Conservation (phyloP, 2,797 vertebrate genomes). For the Heteromormyrus szaboi region DNA sequence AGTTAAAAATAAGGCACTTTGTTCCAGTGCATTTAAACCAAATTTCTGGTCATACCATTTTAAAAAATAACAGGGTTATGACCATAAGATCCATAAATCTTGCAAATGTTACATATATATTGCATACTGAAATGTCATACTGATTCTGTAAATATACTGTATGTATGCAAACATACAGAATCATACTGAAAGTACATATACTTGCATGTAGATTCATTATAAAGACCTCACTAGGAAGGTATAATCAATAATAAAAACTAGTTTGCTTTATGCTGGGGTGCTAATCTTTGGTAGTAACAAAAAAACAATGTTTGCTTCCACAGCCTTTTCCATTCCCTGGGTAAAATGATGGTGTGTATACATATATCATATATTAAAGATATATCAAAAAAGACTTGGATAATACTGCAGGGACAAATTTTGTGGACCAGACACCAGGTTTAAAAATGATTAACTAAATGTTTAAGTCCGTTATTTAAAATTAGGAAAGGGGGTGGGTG, state of each 20-base stretch:
- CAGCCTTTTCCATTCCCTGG: not conserved
- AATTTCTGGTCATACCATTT: not conserved
- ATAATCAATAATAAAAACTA: not conserved
- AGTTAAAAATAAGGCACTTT: constrained; percentile 6
- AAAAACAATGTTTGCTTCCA: not conserved
- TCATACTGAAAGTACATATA: not conserved
- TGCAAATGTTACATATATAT: not conserved
- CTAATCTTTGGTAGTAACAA: constrained; percentile 11
- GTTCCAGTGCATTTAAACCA: not conserved
- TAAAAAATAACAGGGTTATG: not conserved
- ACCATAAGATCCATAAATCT: not conserved
- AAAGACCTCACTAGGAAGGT: not conserved
- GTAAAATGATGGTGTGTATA: not conserved
- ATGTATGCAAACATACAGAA: not conserved
- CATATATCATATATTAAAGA: not conserved
- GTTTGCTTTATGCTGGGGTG: too few relatives aligned
- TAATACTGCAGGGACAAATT: not conserved
- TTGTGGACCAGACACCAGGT: too few relatives aligned
- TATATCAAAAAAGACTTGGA: not conserved
- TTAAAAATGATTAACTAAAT: not conserved
- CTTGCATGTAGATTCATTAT: not conserved
- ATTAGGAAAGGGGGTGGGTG: constrained; percentile 20
- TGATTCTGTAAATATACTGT: not conserved
- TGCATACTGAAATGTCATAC: not conserved
- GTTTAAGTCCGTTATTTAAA: not conserved